Evolutionary conservation across 2,113 vertebrate genomes (phyloP).

Genomic region (Lepidothrix coronata): DNA sequence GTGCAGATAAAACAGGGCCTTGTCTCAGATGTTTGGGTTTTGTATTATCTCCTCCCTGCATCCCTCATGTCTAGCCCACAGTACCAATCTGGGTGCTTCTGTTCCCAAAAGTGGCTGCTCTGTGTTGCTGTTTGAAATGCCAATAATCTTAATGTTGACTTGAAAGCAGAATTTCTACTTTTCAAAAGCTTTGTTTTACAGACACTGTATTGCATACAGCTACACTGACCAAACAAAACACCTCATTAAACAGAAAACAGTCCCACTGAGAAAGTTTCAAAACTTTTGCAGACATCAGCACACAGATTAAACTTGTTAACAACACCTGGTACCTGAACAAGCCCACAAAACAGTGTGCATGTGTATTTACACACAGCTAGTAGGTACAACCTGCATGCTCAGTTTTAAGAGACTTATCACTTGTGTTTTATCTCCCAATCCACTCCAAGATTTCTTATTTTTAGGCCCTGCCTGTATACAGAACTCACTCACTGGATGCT

Average conservation of each 20-base stretch:
- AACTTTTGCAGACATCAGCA: neutral
- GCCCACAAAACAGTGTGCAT: rapidly evolving
- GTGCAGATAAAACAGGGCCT: neutral
- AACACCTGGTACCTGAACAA: neutral
- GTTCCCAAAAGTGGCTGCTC: neutral
- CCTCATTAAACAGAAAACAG: neutral
- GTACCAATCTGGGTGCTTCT: neutral
- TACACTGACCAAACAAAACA: neutral
- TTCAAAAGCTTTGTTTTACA: neutral
- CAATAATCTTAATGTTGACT: neutral
- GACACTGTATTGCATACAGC: neutral
- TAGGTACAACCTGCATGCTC: neutral
- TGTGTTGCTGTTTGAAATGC: neutral
- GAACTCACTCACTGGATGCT: neutral
- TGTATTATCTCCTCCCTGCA: neutral
- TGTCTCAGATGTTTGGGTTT: neutral
- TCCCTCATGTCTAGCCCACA: neutral
- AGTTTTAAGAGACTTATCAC: neutral
- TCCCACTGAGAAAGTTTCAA: neutral
- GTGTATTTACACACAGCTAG: neutral
- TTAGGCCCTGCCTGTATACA: neutral
- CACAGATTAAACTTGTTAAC: neutral
- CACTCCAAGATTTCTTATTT: neutral
- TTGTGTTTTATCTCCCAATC: rapidly evolving
- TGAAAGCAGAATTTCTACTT: neutral